A percentile compares a stretch with the other conserved stretches of the same genome.
Evolutionary conservation across 2,888 invertebrate species (phyloP).

Genomic region (Autographa gamma): DNA sequence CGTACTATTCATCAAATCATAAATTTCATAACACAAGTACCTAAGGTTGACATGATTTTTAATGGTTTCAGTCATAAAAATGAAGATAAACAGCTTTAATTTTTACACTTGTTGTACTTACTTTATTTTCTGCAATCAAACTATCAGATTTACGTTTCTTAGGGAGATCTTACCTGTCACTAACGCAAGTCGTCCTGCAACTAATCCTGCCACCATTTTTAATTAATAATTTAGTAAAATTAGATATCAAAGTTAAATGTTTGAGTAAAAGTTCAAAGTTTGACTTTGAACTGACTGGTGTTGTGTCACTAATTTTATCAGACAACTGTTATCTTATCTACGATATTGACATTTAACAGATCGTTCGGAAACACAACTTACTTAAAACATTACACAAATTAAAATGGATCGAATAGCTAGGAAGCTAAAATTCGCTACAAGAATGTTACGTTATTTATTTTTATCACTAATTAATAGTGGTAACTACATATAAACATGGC

Average conservation of each 20-base stretch:
- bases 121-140: neutral
- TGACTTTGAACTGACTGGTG: conserved; percentile 68
- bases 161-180: conserved; percentile 76
- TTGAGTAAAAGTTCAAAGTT: conserved; percentile 46
- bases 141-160: neutral
- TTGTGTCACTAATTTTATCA: neutral
- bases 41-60: neutral
- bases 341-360: neutral
- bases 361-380: neutral
- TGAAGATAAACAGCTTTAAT: neutral
- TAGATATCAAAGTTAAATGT: neutral
- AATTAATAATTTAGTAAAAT: neutral
- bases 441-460: no score
- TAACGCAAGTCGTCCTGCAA: conserved; percentile 80
- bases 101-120: neutral
- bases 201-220: conserved; percentile 78
- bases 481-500: no score
- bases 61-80: neutral
- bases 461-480: no score
- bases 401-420: no score
- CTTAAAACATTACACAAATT: neutral
- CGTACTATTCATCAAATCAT: neutral
- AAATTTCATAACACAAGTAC: neutral
- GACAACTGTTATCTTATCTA: neutral
- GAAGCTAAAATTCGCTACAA: no score